Percentiles rank a stretch among this genome's conserved stretches.
phyloP scores from a whole-genome alignment of 2,888 invertebrate genomes.

The Leptopterna dolabrata region DNA sequence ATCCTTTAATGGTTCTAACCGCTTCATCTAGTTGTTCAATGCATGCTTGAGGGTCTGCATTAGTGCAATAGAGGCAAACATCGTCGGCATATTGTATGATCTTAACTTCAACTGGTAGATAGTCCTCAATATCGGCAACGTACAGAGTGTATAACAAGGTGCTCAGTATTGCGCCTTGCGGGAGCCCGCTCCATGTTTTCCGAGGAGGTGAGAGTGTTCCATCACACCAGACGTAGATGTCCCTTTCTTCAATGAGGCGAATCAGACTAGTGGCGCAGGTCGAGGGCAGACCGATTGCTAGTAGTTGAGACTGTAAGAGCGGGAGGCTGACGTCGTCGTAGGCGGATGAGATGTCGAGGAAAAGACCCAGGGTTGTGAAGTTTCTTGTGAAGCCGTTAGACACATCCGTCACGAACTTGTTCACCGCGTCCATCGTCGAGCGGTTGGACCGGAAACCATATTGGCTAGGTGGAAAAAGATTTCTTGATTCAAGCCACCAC shows the following conservation, averaged over 20 bases:
- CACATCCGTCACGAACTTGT: not conserved
- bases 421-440: not conserved
- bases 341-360: slow-evolving; percentile 16
- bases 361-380: not conserved
- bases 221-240: not conserved
- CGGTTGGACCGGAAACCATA: slow-evolving; percentile 16
- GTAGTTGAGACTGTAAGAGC: not conserved
- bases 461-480: not conserved
- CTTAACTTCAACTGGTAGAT: not conserved
- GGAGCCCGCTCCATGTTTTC: not conserved
- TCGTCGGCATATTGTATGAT: slow-evolving; percentile 22
- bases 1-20: not conserved
- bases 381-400: slow-evolving; percentile 1
- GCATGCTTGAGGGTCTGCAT: not conserved
- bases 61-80: slow-evolving; percentile 5
- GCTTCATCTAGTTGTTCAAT: not conserved
- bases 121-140: slow-evolving; percentile 8
- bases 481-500: slow-evolving; percentile 9
- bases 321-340: slow-evolving; percentile 18
- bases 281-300: not conserved
- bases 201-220: not conserved
- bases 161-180: slow-evolving; percentile 4
- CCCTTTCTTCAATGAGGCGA: not conserved
- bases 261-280: not conserved
- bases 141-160: not conserved